A percentile compares a stretch with the other conserved stretches of the same genome.
Evolutionary conservation across 2,888 invertebrate genomes (phyloP).

Genomic region (Ichneumoninae sp.): DNA sequence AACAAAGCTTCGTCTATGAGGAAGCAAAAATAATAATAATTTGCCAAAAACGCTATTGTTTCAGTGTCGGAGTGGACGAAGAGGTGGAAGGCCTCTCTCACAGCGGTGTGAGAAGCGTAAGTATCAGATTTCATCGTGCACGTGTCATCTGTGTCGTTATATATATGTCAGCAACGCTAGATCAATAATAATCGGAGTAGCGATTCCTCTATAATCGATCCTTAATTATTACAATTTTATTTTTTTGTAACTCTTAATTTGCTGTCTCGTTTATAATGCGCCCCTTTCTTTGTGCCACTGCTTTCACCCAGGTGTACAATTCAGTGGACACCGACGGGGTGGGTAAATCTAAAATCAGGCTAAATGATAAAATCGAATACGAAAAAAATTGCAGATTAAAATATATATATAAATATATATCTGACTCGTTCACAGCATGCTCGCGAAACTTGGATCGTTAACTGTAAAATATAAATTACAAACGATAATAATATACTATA

Average conservation of each 20-base stretch:
- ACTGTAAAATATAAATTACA: background rate
- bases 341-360: constrained; percentile 69
- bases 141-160: constrained; percentile 33
- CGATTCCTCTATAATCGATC: constrained; percentile 7
- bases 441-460: constrained; percentile 36
- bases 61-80: constrained; percentile 95
- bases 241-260: constrained; percentile 45
- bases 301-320: constrained; percentile 78
- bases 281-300: constrained; percentile 68
- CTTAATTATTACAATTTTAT: constrained; percentile 18
- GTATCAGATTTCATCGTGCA: constrained; percentile 83
- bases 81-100: constrained; percentile 95
- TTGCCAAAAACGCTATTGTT: constrained; percentile 77
- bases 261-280: constrained; percentile 57
- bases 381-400: background rate
- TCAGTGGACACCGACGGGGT: constrained; percentile 77
- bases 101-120: constrained; percentile 93
- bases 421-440: constrained; percentile 49
- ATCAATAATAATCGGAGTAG: constrained; percentile 17
- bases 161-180: constrained; percentile 6
- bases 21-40: background rate
- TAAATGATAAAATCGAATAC: constrained; percentile 20
- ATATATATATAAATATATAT: background rate
- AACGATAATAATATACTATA: constrained; percentile 42
- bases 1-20: background rate